Evolutionary conservation across 2,888 invertebrate genomes (phyloP), one percentile per base, ranked within the genome.

Genomic region (Hirtodrosophila duncani): DNA sequence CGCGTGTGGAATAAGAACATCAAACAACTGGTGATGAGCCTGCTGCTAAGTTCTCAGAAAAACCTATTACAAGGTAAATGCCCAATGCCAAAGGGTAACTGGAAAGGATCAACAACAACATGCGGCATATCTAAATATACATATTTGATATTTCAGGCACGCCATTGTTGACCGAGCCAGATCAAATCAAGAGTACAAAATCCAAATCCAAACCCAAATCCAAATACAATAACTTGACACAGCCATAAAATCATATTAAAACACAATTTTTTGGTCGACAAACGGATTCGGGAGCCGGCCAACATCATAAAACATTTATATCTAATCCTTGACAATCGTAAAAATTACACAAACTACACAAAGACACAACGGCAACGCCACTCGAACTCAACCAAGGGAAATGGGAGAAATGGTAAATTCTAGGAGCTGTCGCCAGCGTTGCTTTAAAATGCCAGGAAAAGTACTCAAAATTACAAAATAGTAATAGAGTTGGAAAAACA

Each of bases 251-350:
- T 63, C 82, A 66, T 64, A 83, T 83, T 81, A 83, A 81, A 82
- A 80, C 62, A 58, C 83, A 81, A 80, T 81, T 81, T 67, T n/a
- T 59, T 63, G 41, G 51, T 60, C 53, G 16, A 21, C 27, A 13
- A 21, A 14, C n/a, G 23, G 10, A 2, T 14, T 23, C 34, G 44
- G 34, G 43, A 42, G 38, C 27, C 17, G 16, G 44, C 41, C 39
- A 48, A 53, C 41, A 36, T 39, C 56, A 72, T 80, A 80, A 80
- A 80, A 80, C 67, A 83, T 74, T 82, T 80, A 66, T 82, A 82
- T 83, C 80, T 82, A 82, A 83, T 82, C 81, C 81, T 81, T 81
- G 81, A 65, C 65, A 75, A 80, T 75, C 75, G 82, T 82, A 80
- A 80, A 82, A 80, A 69, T 69, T 60, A 66, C 48, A 65, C 60